Percentiles rank a stretch among this genome's conserved stretches.
Evolutionary conservation across 2,797 vertebrate genomes (phyloP).

Genomic region (Malacoraja senta): DNA sequence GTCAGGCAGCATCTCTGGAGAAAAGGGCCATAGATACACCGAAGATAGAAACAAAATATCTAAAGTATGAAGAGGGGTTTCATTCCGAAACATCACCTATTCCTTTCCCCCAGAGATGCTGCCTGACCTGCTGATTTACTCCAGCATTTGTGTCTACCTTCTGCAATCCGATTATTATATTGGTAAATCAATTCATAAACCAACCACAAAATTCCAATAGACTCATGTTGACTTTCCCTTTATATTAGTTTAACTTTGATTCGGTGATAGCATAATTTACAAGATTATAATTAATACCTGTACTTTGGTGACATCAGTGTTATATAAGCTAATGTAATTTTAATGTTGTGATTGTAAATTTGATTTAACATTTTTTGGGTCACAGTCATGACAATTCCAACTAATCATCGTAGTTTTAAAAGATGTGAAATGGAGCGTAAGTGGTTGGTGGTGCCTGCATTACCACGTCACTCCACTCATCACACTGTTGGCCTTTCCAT

Average conservation of each 20-base stretch:
- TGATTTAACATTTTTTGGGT: background rate
- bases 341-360: background rate
- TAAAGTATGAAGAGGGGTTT: background rate
- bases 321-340: background rate
- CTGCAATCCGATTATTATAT: background rate
- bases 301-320: background rate
- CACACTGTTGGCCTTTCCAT: conserved; percentile 68
- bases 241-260: too few relatives aligned
- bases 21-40: too few relatives aligned
- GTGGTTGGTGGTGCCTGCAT: background rate
- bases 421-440: background rate
- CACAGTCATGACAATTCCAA: background rate
- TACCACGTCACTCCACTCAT: conserved; percentile 46
- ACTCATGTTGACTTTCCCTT: too few relatives aligned
- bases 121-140: too few relatives aligned
- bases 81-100: too few relatives aligned
- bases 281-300: background rate
- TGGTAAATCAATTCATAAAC: background rate
- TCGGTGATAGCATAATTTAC: background rate
- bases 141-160: background rate
- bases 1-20: too few relatives aligned
- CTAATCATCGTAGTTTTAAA: background rate
- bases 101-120: too few relatives aligned
- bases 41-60: too few relatives aligned
- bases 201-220: background rate